These are phyloP conservation scores for Papilio elwesi DNA, from an alignment of 2,888 invertebrate species.

Conservation along the genomic window DNA sequence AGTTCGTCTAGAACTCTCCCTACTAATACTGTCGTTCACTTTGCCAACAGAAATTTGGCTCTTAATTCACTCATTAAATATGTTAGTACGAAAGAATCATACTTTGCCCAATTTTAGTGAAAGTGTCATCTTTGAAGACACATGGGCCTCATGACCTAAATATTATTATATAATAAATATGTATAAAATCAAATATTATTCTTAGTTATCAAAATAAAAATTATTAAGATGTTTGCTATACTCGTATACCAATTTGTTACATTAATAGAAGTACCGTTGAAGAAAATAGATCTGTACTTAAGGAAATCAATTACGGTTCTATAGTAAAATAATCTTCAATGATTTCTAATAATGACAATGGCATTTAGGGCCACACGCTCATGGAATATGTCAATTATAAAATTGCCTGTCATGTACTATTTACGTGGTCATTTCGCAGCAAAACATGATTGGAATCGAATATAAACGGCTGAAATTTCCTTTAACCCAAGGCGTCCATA, in stretches of 20 bases:
- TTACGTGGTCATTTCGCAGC: constrained; percentile 57
- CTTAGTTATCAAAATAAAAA: background rate
- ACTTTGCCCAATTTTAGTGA: no score
- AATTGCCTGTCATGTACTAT: constrained; percentile 59
- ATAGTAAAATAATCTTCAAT: constrained; percentile 24
- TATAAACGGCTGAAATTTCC: constrained; percentile 58
- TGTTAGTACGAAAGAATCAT: no score
- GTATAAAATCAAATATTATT: background rate
- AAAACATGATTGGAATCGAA: constrained; percentile 61
- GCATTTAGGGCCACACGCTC: constrained; percentile 36
- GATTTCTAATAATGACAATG: constrained; percentile 47
- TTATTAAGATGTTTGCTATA: background rate
- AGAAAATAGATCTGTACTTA: constrained; percentile 7
- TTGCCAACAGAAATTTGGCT: no score
- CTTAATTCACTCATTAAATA: no score
- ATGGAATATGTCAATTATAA: constrained; percentile 54
- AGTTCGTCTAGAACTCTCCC: no score
- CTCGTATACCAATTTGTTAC: background rate
- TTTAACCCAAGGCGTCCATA: constrained; percentile 54
- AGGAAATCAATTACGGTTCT: constrained; percentile 6
- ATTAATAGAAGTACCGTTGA: background rate
- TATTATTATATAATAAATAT: no score
- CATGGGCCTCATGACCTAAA: no score
- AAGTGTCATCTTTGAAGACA: no score
- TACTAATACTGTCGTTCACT: no score